Percentiles rank a stretch among this genome's conserved stretches.
phyloP scores from a whole-genome alignment of 2,888 invertebrate genomes.

The Carcina quercana region DNA sequence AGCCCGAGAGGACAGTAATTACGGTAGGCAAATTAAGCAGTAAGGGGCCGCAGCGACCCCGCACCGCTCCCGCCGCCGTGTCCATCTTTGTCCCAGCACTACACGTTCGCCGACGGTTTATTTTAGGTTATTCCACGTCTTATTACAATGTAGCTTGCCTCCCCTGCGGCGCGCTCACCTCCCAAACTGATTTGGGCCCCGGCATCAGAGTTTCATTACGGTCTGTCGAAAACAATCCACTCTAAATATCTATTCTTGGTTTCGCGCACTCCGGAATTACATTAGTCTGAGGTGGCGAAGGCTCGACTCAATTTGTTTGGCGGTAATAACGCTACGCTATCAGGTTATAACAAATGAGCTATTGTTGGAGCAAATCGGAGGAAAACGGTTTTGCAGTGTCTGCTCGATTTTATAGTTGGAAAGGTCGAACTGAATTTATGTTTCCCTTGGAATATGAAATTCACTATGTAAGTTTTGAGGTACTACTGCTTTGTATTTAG shows the following conservation, averaged over 20 bases:
- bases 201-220: slow-evolving; percentile 74
- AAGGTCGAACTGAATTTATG: slow-evolving; percentile 23
- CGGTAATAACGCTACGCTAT: slow-evolving; percentile 69
- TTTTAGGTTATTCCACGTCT: slow-evolving; percentile 71
- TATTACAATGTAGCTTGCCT: slow-evolving; percentile 69
- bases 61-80: slow-evolving; percentile 38
- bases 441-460: slow-evolving; percentile 21
- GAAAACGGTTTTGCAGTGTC: slow-evolving; percentile 62
- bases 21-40: slow-evolving; percentile 77
- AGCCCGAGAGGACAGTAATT: slow-evolving; percentile 74
- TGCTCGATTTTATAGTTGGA: slow-evolving; percentile 51
- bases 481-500: background rate
- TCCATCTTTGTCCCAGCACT: slow-evolving; percentile 61
- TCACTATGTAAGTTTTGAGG: slow-evolving; percentile 2
- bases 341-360: slow-evolving; percentile 73
- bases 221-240: slow-evolving; percentile 75
- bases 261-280: slow-evolving; percentile 70
- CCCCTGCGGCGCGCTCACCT: slow-evolving; percentile 71
- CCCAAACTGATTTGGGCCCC: slow-evolving; percentile 68
- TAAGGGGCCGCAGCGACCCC: slow-evolving; percentile 56
- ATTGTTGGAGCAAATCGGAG: slow-evolving; percentile 66
- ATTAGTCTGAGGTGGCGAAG: slow-evolving; percentile 75
- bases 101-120: slow-evolving; percentile 55
- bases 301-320: slow-evolving; percentile 74
- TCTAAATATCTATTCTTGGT: slow-evolving; percentile 75